Evolutionary conservation across 2,113 vertebrate species (phyloP).

Genomic region (Psettodes erumei): DNA sequence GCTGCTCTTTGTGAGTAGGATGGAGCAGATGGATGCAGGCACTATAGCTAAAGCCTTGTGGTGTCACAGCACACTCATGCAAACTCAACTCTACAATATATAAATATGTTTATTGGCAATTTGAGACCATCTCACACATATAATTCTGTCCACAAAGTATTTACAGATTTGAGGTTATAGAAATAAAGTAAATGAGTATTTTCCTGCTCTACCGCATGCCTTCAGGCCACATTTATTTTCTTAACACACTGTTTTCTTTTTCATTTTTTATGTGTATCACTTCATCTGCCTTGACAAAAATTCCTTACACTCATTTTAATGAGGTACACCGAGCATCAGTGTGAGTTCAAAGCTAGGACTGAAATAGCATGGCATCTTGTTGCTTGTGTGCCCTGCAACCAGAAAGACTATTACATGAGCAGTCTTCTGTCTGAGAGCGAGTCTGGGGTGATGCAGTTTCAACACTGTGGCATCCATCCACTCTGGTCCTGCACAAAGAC

Average conservation of each 20-base stretch:
- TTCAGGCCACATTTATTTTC: constrained; percentile 33
- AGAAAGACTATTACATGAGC: constrained; percentile 8
- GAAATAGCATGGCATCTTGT: constrained; percentile 29
- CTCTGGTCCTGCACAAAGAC: constrained; percentile 13
- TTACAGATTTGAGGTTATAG: neutral
- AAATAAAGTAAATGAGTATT: neutral
- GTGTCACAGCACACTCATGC: constrained; percentile 13
- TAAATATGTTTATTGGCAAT: neutral
- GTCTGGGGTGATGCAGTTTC: constrained; percentile 7
- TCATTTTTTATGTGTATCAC: constrained; percentile 25
- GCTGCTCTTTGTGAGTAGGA: constrained; percentile 8
- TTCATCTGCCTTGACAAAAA: constrained; percentile 52
- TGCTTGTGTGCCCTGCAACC: constrained; percentile 11
- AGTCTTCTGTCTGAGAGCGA: constrained; percentile 8
- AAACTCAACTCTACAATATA: too few relatives aligned
- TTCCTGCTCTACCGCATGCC: constrained; percentile 7
- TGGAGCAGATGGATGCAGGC: constrained; percentile 60
- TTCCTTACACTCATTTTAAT: constrained; percentile 36
- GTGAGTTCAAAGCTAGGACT: constrained; percentile 39
- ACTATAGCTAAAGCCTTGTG: constrained; percentile 20
- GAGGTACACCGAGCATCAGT: constrained; percentile 32
- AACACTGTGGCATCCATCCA: constrained; percentile 25
- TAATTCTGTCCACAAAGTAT: neutral
- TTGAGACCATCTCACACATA: neutral
- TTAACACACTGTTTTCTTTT: constrained; percentile 4